These are phyloP conservation scores for Globia sparganii DNA, from an alignment of 2,888 invertebrate species.

Conservation along the genomic window DNA sequence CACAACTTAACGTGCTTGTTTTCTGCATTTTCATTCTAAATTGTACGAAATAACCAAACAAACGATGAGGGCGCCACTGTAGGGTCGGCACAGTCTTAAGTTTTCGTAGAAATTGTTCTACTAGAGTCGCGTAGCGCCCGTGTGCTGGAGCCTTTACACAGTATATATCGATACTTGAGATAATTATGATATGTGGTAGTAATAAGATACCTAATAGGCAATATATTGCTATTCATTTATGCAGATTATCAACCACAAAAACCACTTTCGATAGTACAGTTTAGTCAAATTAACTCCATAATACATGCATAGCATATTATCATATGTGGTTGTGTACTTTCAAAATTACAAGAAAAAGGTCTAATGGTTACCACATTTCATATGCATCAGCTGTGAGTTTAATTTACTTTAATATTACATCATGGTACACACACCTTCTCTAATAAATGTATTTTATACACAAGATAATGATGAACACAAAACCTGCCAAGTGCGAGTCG, in stretches of 20 bases:
- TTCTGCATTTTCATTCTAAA: too few species aligned
- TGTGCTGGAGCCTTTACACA: background rate
- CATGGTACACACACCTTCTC: background rate
- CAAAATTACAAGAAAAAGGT: constrained; percentile 9
- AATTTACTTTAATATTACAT: constrained; percentile 5
- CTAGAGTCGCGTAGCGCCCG: background rate
- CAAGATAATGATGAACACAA: background rate
- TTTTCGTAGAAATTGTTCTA: background rate
- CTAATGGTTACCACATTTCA: background rate
- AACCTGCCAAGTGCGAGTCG: background rate
- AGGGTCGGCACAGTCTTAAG: too few species aligned
- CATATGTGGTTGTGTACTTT: background rate
- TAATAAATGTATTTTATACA: background rate
- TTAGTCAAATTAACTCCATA: background rate
- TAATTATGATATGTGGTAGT: background rate
- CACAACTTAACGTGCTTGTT: too few species aligned
- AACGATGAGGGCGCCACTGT: too few species aligned
- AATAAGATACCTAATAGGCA: background rate
- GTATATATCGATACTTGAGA: constrained; percentile 15
- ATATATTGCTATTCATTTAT: constrained; percentile 1
- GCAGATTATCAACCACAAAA: background rate
- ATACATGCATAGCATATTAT: background rate
- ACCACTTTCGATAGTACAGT: background rate
- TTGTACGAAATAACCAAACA: too few species aligned
- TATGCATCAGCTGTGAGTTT: constrained; percentile 32